Base-by-base conservation (phyloP, 2,888 invertebrate species). In the Graphium colonna region DNA sequence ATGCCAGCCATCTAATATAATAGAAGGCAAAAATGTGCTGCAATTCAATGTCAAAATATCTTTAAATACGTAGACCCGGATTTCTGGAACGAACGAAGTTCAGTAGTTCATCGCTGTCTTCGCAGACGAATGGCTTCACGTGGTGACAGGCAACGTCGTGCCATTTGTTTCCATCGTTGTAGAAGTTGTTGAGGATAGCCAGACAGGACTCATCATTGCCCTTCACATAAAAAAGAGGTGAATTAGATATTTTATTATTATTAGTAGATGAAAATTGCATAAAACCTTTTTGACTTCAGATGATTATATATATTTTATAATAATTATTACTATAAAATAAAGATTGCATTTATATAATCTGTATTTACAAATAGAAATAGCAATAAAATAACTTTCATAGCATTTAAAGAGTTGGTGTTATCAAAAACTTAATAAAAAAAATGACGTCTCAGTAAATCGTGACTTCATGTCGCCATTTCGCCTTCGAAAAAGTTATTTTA, bases 201-300 rank as follows among this genome's bases (percentile, higher is more conserved):
- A 97, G 79, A 76, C 97, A 97, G 39, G 96, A 96, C 87, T 97
- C 97, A 77, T 97, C 97, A 75, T 96, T 96, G 63, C 96, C 96
- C 94, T 94, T 82, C 46, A 62, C 47, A 62, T 12, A 36, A 10
- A 16, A 18, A 17, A 21, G 21, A 21, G n/a, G n/a, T n/a, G n/a
- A n/a, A n/a, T n/a, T n/a, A n/a, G n/a, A n/a, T n/a, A n/a, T n/a
- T n/a, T n/a, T n/a, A n/a, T n/a, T n/a, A n/a, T n/a, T n/a, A n/a
- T n/a, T n/a, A n/a, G n/a, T n/a, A n/a, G n/a, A n/a, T n/a, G n/a
- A n/a, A n/a, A n/a, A n/a, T n/a, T n/a, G n/a, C n/a, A n/a, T n/a
- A n/a, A n/a, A n/a, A n/a, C n/a, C n/a, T n/a, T n/a, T n/a, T n/a
- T n/a, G n/a, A n/a, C n/a, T n/a, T n/a, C n/a, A n/a, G n/a, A n/a